Evolutionary conservation across 2,888 invertebrate genomes (phyloP).

Genomic region (Tetranychus piercei): DNA sequence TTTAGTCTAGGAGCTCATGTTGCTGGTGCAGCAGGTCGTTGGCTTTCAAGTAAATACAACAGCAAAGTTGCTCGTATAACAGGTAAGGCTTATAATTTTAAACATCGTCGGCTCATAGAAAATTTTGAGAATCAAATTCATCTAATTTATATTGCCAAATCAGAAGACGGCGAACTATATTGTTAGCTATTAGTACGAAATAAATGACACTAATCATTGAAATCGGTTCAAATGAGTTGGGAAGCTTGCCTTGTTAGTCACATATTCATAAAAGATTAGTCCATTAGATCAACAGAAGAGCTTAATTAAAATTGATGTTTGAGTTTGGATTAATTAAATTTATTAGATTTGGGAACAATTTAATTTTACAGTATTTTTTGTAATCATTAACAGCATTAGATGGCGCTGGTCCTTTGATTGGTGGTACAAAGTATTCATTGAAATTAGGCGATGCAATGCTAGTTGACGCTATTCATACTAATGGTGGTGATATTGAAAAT

Average conservation of each 20-base stretch:
- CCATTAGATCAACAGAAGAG: too few species aligned
- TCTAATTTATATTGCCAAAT: too few species aligned
- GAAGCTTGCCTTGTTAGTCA: too few species aligned
- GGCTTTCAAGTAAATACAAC: not conserved
- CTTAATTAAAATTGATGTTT: too few species aligned
- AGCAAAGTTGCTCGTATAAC: not conserved
- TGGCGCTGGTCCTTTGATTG: not conserved
- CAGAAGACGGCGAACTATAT: too few species aligned
- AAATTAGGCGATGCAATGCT: not conserved
- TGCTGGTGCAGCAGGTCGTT: not conserved
- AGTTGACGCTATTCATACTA: constrained; percentile 3
- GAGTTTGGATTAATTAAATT: too few species aligned
- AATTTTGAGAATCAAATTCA: too few species aligned
- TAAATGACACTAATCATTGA: too few species aligned
- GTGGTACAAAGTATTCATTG: not conserved
- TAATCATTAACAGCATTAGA: not conserved
- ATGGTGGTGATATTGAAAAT: not conserved
- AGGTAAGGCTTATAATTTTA: not conserved
- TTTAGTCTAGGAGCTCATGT: constrained; percentile 7
- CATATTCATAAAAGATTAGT: too few species aligned
- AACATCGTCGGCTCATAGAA: too few species aligned
- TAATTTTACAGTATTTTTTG: not conserved
- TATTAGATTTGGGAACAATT: not conserved
- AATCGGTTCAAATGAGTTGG: too few species aligned
- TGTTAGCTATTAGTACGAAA: too few species aligned